Evolutionary conservation across 2,888 invertebrate genomes (phyloP), one percentile per base, ranked within the genome.

Genomic region (Chrysotoxum bicinctum): DNA sequence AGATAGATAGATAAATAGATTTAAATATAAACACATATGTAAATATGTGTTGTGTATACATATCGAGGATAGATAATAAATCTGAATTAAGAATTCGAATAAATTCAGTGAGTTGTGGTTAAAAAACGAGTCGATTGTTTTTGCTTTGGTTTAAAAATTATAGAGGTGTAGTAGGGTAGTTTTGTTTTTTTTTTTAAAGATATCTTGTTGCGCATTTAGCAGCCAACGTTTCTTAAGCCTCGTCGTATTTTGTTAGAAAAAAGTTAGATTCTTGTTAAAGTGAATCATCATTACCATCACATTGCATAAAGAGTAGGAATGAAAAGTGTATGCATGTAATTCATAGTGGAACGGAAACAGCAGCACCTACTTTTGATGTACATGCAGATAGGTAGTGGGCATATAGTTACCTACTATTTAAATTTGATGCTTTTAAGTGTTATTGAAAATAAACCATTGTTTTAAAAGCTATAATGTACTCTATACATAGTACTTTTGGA

Each of bases 51-150:
- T 52, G 73, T 79, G 10, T 54, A 68, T n/a, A 54, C 35, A 40
- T 32, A 74, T 68, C 30, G 58, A 23, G 16, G 64, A 75, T 56
- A 30, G 62, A 68, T 77, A 66, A 66, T 82, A 76, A 76, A 82
- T 82, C 68, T 68, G 56, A 72, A 74, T 75, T 70, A 64, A 70
- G 69, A 81, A 81, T 74, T 64, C 69, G 45, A 68, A 78, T 69
- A 56, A 69, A 69, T 69, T 78, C 40, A 58, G 9, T 52, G 64
- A 26, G 30, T 30, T 32, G 70, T 14, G 14, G 48, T 68, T 74
- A 54, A 43, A 50, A 60, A 72, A 52, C 35, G 19, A 19, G 16
- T 23, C 35, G 6, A 14, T 45, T 45, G 12, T 19, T 0, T n/a
- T 26, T 60, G 21, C 12, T 21, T 58, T 19, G 10, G 12, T 9